A percentile compares a stretch with the other conserved stretches of the same genome.
These are phyloP conservation scores for Capitella teleta DNA, from an alignment of 1,140 invertebrate species.

Conservation along the genomic window DNA sequence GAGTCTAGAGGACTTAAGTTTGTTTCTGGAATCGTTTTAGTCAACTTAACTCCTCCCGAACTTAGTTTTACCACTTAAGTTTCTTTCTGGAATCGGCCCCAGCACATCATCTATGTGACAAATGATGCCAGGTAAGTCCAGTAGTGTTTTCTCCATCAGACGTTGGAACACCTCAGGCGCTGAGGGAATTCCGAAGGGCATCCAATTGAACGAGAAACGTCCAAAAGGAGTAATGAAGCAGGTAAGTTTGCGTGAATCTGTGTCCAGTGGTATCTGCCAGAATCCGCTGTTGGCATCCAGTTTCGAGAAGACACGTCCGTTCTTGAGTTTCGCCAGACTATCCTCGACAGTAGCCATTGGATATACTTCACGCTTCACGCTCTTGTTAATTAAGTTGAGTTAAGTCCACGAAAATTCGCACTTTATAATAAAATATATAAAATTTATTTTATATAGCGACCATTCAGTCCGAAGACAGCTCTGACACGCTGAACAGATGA, in stretches of 20 bases:
- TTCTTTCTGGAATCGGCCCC: too few relatives aligned
- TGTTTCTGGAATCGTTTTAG: too few relatives aligned
- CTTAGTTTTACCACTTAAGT: too few relatives aligned
- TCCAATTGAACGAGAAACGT: slow-evolving; percentile 13
- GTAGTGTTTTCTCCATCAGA: slow-evolving; percentile 6
- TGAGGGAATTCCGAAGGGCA: slow-evolving; percentile 14
- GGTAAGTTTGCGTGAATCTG: slow-evolving; percentile 12
- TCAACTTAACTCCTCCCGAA: too few relatives aligned
- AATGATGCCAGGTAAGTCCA: slow-evolving; percentile 1
- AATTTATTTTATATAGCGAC: too few relatives aligned
- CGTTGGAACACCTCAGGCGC: slow-evolving; percentile 15
- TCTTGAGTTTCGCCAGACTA: not conserved
- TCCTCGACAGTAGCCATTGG: slow-evolving; percentile 6
- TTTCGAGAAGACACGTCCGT: slow-evolving; percentile 10
- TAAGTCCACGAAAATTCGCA: too few relatives aligned
- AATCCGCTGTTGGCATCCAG: slow-evolving; percentile 17
- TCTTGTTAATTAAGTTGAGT: slow-evolving; percentile 7
- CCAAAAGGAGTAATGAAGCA: slow-evolving; percentile 18
- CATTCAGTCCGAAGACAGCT: too few relatives aligned
- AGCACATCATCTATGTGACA: slow-evolving; percentile 14
- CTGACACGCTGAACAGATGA: too few relatives aligned
- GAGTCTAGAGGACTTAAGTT: too few relatives aligned
- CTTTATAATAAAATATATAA: too few relatives aligned
- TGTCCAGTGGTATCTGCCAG: slow-evolving; percentile 16
- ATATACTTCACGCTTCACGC: slow-evolving; percentile 3